Base-by-base conservation (phyloP, 2,113 vertebrate genomes). In the Danionella cerebrum region DNA sequence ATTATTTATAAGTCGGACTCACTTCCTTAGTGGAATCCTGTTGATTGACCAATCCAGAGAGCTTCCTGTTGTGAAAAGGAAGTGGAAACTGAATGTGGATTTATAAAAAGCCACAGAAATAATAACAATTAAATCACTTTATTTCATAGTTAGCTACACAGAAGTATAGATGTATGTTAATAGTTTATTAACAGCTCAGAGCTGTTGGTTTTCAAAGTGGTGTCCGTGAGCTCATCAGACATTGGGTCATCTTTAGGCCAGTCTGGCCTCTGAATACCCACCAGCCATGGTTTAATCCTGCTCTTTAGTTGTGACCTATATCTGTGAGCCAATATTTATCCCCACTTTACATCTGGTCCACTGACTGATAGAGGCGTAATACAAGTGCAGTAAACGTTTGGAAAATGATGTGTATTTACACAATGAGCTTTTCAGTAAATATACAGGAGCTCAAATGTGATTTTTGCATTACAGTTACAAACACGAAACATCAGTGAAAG, bases 21-120 rank as follows among this genome's bases (percentile, higher is more conserved):
- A 69, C 59, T 65, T 76, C 74, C 74, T 76, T 21, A 47, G 29
- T 29, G 42, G 36, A 21, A 24, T 51, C 62, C 24, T 48, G 62
- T 55, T 33, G 27, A 25, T 39, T 13, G 58, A 21, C 31, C 55
- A 16, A 54, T 44, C 52, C 35, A 53, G 14, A 22, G 36, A 38
- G 36, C 54, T 65, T 72, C 65, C 65, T 71, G 65, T 57, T 44
- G 9, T 68, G 8, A 24, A 42, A 12, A 21, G 24, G 48, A 36
- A 54, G n/a, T 31, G 38, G 7, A 33, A 42, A 22, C 25, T 22
- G 22, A 59, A 70, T 41, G 25, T 29, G 24, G 33, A 39, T 27
- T 18, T 9, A 44, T 24, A 36, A 18, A 52, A 52, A 60, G 18
- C 16, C 8, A 22, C 12, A 52, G n/a, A n/a, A n/a, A n/a, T n/a